Evolutionary conservation across 2,113 vertebrate genomes (phyloP).

Genomic region (Piliocolobus tephrosceles): DNA sequence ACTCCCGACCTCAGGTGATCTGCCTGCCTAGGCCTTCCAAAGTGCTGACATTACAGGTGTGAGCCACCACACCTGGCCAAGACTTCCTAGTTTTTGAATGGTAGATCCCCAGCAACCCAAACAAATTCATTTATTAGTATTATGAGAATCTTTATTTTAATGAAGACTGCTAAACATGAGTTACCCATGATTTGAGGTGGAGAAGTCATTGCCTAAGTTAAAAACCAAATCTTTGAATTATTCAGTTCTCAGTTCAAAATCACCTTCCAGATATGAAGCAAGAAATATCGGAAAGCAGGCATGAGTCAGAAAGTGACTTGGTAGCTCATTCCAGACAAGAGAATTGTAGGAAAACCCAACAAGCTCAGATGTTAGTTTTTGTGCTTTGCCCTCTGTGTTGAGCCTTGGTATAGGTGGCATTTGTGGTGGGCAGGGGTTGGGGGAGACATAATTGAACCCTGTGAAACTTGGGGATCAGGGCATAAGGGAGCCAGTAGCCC

Average conservation of each 20-base stretch:
- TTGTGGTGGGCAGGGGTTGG: rapidly evolving
- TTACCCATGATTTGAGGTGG: not conserved
- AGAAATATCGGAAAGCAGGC: not conserved
- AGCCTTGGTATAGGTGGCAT: too few species aligned
- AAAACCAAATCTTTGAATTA: not conserved
- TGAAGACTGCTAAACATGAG: not conserved
- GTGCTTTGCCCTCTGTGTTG: not conserved
- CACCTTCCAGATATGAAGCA: not conserved
- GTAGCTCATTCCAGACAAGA: not conserved
- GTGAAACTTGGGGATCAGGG: not conserved
- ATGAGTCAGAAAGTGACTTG: not conserved
- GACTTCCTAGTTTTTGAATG: not conserved
- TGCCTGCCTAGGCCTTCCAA: not conserved
- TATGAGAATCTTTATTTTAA: not conserved
- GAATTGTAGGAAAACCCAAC: not conserved
- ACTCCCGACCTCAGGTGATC: not conserved
- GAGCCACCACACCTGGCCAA: not conserved
- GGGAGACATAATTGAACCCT: too few species aligned
- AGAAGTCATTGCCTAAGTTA: not conserved
- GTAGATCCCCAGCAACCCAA: not conserved
- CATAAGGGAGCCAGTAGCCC: not conserved
- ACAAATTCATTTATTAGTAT: not conserved
- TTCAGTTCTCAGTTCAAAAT: not conserved
- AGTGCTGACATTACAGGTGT: not conserved
- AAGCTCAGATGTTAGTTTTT: not conserved